Base-by-base conservation (phyloP, 2,797 vertebrate genomes). In the Luscinia luscinia region DNA sequence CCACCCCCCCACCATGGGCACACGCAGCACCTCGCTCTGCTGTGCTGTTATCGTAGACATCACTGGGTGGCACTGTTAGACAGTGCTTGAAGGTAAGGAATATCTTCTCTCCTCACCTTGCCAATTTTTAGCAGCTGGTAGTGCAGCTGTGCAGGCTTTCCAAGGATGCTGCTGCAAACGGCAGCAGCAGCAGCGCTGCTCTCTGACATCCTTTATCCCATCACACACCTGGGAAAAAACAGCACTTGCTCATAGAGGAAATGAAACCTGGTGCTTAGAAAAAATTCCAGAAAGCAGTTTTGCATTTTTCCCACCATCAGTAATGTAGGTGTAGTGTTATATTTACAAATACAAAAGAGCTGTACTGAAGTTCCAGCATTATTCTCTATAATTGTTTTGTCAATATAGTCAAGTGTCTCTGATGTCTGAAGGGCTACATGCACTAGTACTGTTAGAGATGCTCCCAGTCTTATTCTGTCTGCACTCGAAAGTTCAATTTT, bases 11-110 rank as follows among this genome's bases (percentile, higher is more conserved):
- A 9, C 15, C 67, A 9, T 5, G 3, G 17, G 32, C 55, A 38
- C 72, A 8, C 1, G 0, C 21, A 49, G 61, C 1, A 0, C 63
- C 67, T n/a, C 2, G 10, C 43, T 90, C 67, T 52, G 49, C 86
- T 4, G 4, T 95, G 96, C 82, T 94, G 95, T 95, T 95, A 91
- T 73, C 90, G 73, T 73, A 96, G 73, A 52, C 75, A 95, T 40
- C 96, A 96, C 96, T 95, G 94, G 95, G 95, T 95, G 94, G 95
- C 94, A 95, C 94, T 95, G 94, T 96, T 62, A 95, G 93, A 93
- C 94, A 94, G 87, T 8, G 62, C 78, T 95, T 87, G n/a, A 84
- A 90, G 94, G 94, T 91, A 90, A 86, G 80, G 51, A 32, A 38
- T 27, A 62, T 6, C 75, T 52, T 51, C 66, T 17, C 26, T n/a